Evolutionary conservation across 1,140 invertebrate genomes (phyloP), one percentile per base, ranked within the genome.

Genomic region (Apis dorsata): DNA sequence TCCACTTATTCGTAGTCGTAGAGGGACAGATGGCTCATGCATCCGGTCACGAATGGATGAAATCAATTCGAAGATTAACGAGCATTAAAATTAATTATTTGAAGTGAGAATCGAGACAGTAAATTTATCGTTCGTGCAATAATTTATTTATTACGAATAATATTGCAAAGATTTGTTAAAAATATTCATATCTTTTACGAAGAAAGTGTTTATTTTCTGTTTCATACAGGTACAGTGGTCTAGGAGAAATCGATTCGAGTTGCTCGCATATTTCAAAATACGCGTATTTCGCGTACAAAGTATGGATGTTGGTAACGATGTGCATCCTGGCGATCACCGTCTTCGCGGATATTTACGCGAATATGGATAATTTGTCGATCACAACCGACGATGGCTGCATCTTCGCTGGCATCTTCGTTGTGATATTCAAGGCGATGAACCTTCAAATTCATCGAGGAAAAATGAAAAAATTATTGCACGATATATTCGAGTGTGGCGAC

Each of bases 371-470:
- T 44, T 68, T 92, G 44, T 78, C 85, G 53, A 87, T 91, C 44
- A 81, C 89, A 57, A 92, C 89, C 65, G 90, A 92, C 63, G 85
- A 88, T 21, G 90, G 90, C 8, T 92, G 91, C 70, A 83, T 90
- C 24, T 83, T 90, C n/a, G 86, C 85, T 12, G 89, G 88, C 11
- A 85, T 89, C 49, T 13, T 80, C 3, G 85, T 91, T 1, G 81
- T 91, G 13, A 72, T 89, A 11, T 88, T 88, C 69, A 91, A 90
- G 72, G 51, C 85, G 24, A 87, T 91, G 53, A 86, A 87, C 81
- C 90, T 89, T 79, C 90, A 91, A 78, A 81, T 82, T 60, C 83
- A 80, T 24, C 87, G 68, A 44, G 76, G 87, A 17, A 81, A 85
- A 69, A 92, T 93, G 71, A 73, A 68, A 55, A 82, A 73, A 77